Conservation (phyloP, 2,113 vertebrate species). For the Apteryx mantelli region DNA sequence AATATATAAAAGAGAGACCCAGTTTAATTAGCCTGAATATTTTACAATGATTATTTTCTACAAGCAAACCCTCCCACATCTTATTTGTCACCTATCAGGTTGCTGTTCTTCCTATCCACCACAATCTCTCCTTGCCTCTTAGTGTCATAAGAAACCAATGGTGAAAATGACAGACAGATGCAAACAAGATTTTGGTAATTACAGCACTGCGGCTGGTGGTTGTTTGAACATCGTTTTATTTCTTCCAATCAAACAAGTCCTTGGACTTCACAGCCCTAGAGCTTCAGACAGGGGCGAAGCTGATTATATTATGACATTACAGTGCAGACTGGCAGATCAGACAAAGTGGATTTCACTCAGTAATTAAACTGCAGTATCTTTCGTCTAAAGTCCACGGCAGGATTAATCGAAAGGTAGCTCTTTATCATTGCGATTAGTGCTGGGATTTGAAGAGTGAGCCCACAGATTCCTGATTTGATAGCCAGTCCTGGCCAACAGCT, state of each 20-base stretch:
- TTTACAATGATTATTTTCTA: slow-evolving; percentile 63
- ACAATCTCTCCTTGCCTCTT: slow-evolving; percentile 38
- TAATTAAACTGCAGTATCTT: slow-evolving; percentile 83
- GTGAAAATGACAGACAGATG: slow-evolving; percentile 71
- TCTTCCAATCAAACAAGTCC: slow-evolving; percentile 78
- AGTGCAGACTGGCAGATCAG: slow-evolving; percentile 79
- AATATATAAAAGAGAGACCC: slow-evolving; percentile 64
- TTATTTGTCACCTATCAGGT: slow-evolving; percentile 67
- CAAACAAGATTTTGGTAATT: slow-evolving; percentile 80
- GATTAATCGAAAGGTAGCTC: slow-evolving; percentile 82
- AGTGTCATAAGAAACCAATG: slow-evolving; percentile 63
- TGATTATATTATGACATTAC: slow-evolving; percentile 83
- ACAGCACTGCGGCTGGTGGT: slow-evolving; percentile 67
- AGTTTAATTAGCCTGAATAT: slow-evolving; percentile 81
- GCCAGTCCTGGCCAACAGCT: slow-evolving; percentile 51
- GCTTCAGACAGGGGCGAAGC: slow-evolving; percentile 74
- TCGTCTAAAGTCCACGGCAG: slow-evolving; percentile 77
- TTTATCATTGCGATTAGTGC: slow-evolving; percentile 78
- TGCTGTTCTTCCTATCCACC: slow-evolving; percentile 72
- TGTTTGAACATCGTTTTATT: slow-evolving; percentile 79
- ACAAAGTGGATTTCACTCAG: slow-evolving; percentile 81
- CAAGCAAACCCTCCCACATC: slow-evolving; percentile 62
- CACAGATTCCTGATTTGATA: slow-evolving; percentile 73
- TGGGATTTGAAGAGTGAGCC: slow-evolving; percentile 77
- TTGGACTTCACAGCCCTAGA: slow-evolving; percentile 76